Evolutionary conservation across 2,888 invertebrate genomes (phyloP).

Genomic region (Chloroclystis v-ata): DNA sequence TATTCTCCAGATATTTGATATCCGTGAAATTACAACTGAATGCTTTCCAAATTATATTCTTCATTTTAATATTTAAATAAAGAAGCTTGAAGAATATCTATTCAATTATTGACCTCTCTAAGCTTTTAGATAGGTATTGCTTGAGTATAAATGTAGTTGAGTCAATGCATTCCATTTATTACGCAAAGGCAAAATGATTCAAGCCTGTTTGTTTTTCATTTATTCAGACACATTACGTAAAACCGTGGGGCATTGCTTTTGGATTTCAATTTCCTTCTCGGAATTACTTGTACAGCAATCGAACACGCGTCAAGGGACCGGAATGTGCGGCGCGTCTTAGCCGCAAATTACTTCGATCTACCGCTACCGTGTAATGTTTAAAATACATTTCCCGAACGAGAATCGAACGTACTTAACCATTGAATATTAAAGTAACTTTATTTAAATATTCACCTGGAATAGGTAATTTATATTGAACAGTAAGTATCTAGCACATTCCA

Average conservation of each 20-base stretch:
- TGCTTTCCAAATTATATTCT: too few species aligned
- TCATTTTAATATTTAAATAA: too few species aligned
- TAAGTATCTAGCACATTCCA: too few species aligned
- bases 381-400: conserved; percentile 67
- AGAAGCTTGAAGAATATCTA: too few species aligned
- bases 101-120: too few species aligned
- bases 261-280: conserved; percentile 78
- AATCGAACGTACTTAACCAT: conserved; percentile 39
- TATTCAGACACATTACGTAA: conserved; percentile 56
- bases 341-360: conserved; percentile 72
- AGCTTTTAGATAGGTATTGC: too few species aligned
- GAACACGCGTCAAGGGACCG: conserved; percentile 72
- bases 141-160: too few species aligned
- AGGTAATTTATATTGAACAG: not conserved
- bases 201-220: conserved; percentile 59
- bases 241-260: conserved; percentile 74
- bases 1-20: too few species aligned
- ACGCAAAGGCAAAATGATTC: too few species aligned
- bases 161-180: too few species aligned
- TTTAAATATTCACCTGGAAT: conserved; percentile 33
- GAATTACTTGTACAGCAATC: conserved; percentile 77
- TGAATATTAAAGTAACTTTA: conserved; percentile 55
- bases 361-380: conserved; percentile 61
- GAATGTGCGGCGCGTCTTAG: conserved; percentile 48
- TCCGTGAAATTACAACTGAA: too few species aligned